Evolutionary conservation across 1,140 invertebrate genomes (phyloP).

Genomic region (Drosophila kikkawai): DNA sequence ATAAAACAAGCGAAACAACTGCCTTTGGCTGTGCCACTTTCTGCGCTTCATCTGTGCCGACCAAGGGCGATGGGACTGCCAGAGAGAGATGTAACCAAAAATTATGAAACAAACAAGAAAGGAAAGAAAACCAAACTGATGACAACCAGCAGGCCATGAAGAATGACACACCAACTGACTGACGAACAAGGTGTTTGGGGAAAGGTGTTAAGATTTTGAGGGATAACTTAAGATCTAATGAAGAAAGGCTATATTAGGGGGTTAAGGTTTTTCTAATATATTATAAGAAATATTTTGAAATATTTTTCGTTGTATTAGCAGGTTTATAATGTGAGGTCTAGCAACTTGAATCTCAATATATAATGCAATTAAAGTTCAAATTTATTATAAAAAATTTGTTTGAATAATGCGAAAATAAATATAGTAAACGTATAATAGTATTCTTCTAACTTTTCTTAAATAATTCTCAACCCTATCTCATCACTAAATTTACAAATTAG

Average conservation of each 20-base stretch:
- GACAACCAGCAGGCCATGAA: constrained; percentile 30
- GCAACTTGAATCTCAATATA: too few relatives aligned
- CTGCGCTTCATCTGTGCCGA: constrained; percentile 68
- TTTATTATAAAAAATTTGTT: too few relatives aligned
- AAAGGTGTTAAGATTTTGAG: constrained; percentile 1
- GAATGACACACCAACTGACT: constrained; percentile 17
- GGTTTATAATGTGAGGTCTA: too few relatives aligned
- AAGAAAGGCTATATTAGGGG: background rate
- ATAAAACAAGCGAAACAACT: background rate
- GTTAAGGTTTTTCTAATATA: background rate
- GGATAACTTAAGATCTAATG: background rate
- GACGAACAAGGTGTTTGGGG: constrained; percentile 1
- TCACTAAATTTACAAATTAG: background rate
- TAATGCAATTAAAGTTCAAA: too few relatives aligned
- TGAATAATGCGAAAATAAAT: too few relatives aligned
- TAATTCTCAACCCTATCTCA: too few relatives aligned
- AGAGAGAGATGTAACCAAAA: constrained; percentile 17
- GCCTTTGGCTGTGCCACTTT: constrained; percentile 66
- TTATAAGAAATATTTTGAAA: background rate
- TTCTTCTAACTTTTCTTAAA: too few relatives aligned
- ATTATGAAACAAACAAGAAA: constrained; percentile 17
- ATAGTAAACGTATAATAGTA: too few relatives aligned
- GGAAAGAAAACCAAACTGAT: constrained; percentile 17
- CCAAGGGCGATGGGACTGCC: constrained; percentile 49
- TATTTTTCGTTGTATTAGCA: too few relatives aligned